Evolutionary conservation across 1,140 invertebrate genomes (phyloP), one percentile per base, ranked within the genome.

Genomic region (Mycetomoellerius zeteki): DNA sequence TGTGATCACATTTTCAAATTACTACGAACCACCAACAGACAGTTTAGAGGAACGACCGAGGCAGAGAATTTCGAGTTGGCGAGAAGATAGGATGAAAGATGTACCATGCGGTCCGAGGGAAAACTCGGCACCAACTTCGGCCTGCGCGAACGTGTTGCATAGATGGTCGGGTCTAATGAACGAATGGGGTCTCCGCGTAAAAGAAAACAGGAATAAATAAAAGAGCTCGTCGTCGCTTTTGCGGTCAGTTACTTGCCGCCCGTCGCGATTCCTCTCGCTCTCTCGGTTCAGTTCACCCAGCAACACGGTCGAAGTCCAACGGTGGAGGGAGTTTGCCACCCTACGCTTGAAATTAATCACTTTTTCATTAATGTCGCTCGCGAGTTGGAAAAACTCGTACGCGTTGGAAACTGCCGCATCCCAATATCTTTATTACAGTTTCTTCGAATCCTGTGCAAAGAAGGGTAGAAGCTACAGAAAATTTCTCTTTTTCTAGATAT

Each of bases 151-250:
- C 37, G 85, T 85, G 82, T 86, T 73, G 86, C 73, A 89, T 88
- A 75, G 85, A 19, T 30, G 80, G 81, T 88, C 86, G 37, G 86
- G 78, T 91, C 86, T 93, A 93, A 93, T 92, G 89, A 93, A 92
- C 90, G 88, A 91, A 92, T 92, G 89, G 62, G 84, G 71, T 88
- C 65, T 64, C 86, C 47, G 75, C n/a, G 62, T 86, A 73, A 85
- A 89, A 88, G 86, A 81, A 87, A 58, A 84, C 47, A 78, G 62
- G 54, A 75, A 87, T 77, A 86, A 89, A 91, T 78, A 88, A 89
- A 90, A 92, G 88, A 90, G 27, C 73, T 78, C 71, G 78, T 86
- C 89, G 86, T 91, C 90, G 78, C 89, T 93, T 90, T 92, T 92
- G 89, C 89, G 84, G 90, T 92, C 90, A 89, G 90, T 92, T 92